Evolutionary conservation across 1,140 invertebrate species (phyloP).

Genomic region (Pentalonia nigronervosa): DNA sequence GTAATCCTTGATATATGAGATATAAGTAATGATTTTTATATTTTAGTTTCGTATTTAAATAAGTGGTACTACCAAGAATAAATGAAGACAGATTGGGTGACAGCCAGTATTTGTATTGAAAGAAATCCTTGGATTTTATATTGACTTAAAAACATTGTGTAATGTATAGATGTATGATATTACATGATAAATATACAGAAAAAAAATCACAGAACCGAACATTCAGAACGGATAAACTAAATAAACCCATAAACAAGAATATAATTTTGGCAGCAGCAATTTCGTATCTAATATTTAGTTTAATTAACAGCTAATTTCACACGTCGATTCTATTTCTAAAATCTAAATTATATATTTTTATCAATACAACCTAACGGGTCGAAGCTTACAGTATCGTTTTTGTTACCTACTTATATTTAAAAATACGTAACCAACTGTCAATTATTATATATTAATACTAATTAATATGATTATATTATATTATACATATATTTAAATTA

Average conservation of each 20-base stretch:
- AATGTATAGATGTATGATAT: neutral
- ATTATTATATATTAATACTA: neutral
- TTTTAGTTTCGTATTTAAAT: neutral
- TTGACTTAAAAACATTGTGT: neutral
- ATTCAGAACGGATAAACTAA: neutral
- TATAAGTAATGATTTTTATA: neutral
- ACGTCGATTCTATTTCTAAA: too few relatives aligned
- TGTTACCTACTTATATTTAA: neutral
- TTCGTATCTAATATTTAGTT: neutral
- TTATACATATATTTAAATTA: neutral
- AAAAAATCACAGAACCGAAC: neutral
- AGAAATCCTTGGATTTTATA: neutral
- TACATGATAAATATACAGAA: neutral
- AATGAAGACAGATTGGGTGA: neutral
- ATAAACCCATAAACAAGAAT: neutral
- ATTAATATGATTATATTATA: too few relatives aligned
- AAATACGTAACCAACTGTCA: neutral
- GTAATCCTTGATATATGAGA: neutral
- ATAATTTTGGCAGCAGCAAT: too few relatives aligned
- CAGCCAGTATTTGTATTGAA: neutral
- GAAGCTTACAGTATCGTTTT: neutral
- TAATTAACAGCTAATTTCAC: neutral
- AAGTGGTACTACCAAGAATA: neutral
- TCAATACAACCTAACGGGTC: neutral
- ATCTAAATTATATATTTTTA: too few relatives aligned